These are phyloP conservation scores for Astropecten irregularis DNA, from an alignment of 53 echinoderm and acorn worm species.

Conservation along the genomic window DNA sequence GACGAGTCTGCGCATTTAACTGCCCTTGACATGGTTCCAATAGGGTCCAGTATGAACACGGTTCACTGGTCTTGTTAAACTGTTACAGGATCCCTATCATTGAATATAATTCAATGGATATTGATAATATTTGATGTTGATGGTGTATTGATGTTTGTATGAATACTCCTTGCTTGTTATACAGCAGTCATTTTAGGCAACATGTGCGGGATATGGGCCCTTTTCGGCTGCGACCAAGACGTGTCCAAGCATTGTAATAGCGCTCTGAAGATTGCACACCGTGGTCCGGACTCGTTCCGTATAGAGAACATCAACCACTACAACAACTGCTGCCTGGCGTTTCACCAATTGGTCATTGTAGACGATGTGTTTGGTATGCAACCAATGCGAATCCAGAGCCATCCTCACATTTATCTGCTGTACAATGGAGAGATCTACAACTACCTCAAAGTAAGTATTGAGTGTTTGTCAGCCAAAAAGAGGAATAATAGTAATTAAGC, in stretches of 20 bases:
- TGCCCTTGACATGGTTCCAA: no score
- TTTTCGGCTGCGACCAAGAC: constrained; percentile 87
- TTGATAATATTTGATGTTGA: no score
- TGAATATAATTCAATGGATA: no score
- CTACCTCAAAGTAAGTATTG: constrained; percentile 73
- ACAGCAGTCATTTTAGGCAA: background rate
- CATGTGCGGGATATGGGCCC: constrained; percentile 99
- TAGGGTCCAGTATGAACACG: no score
- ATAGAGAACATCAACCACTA: constrained; percentile 89
- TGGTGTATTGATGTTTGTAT: no score
- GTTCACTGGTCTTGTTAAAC: no score
- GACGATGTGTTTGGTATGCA: constrained; percentile 89
- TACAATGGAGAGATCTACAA: constrained; percentile 99
- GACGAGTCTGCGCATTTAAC: no score
- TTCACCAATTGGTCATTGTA: constrained; percentile 84
- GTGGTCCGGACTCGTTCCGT: constrained; percentile 94
- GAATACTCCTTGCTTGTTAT: no score
- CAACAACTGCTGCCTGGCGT: constrained; percentile 88
- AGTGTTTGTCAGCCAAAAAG: no score
- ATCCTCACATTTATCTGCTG: constrained; percentile 77
- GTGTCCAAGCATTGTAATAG: constrained; percentile 63
- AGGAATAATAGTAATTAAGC: no score
- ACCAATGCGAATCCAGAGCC: constrained; percentile 80
- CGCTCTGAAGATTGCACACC: constrained; percentile 83
- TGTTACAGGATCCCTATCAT: no score